Percentiles rank a stretch among this genome's conserved stretches.
phyloP scores from a whole-genome alignment of 2,113 vertebrate species.

The Lethenteron camtschaticum region DNA sequence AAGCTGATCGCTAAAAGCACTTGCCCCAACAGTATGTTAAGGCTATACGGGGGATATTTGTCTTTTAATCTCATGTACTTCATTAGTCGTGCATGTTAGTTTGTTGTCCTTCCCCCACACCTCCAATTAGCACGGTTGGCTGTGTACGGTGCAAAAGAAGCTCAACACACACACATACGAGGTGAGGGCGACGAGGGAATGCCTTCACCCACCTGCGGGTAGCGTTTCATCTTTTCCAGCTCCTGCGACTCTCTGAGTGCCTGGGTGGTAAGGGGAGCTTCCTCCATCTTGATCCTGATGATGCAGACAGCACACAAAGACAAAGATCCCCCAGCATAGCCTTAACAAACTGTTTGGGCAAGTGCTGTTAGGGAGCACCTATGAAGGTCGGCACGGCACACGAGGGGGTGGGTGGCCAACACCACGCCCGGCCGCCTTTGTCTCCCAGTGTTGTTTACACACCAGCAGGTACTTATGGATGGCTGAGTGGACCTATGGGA shows the following conservation, averaged over 20 bases:
- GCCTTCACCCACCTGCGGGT: conserved; percentile 42
- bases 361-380: background rate
- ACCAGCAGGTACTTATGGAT: too few relatives aligned
- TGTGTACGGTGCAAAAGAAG: too few relatives aligned
- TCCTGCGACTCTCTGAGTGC: conserved; percentile 39
- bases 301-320: background rate
- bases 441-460: too few relatives aligned
- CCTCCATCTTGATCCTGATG: conserved; percentile 48
- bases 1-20: background rate
- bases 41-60: background rate
- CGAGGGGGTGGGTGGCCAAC: background rate
- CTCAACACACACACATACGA: background rate
- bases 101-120: background rate
- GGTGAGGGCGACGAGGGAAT: background rate
- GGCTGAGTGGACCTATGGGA: too few relatives aligned
- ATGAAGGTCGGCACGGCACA: background rate
- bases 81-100: background rate
- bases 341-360: background rate
- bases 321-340: background rate
- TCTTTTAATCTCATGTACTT: background rate
- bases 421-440: too few relatives aligned
- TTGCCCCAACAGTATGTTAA: conserved; percentile 1
- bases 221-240: conserved; percentile 56
- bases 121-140: background rate
- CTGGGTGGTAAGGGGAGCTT: conserved; percentile 58